Evolutionary conservation across 1,140 invertebrate genomes (phyloP).

Genomic region (Macrobrachium rosenbergii): DNA sequence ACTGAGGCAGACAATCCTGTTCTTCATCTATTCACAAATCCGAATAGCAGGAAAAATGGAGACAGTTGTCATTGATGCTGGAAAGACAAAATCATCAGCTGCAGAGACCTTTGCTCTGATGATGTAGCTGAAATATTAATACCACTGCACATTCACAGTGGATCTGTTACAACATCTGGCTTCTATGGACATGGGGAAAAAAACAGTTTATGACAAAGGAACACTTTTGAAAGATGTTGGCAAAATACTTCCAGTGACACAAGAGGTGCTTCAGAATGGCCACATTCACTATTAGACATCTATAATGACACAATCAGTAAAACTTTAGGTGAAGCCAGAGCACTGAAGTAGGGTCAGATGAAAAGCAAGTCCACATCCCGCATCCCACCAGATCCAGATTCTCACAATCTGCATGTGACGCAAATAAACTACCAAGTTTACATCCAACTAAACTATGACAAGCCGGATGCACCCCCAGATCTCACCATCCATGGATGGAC

Average conservation of each 20-base stretch:
- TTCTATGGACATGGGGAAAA: conserved; percentile 28
- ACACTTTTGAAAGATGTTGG: conserved; percentile 36
- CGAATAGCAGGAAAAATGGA: conserved; percentile 7
- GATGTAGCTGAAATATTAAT: conserved; percentile 27
- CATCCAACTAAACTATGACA: too few relatives aligned
- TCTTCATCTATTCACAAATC: conserved; percentile 29
- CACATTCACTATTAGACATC: conserved; percentile 33
- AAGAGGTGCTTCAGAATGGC: conserved; percentile 30
- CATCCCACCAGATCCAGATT: too few relatives aligned
- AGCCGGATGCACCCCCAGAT: too few relatives aligned
- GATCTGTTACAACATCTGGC: conserved; percentile 23
- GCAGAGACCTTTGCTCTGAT: conserved; percentile 30
- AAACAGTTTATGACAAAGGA: conserved; percentile 26
- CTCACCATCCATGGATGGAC: too few relatives aligned
- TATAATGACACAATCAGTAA: too few relatives aligned
- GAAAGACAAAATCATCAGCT: neutral
- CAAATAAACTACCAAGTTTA: too few relatives aligned
- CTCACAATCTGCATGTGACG: too few relatives aligned
- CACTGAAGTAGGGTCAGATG: too few relatives aligned
- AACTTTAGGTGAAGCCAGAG: too few relatives aligned
- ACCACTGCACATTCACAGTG: conserved; percentile 24
- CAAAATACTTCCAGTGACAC: conserved; percentile 14
- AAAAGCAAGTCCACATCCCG: too few relatives aligned
- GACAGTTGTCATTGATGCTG: conserved; percentile 11
- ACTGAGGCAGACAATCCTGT: too few relatives aligned